Evolutionary conservation across 2,888 invertebrate genomes (phyloP), one percentile per base, ranked within the genome.

Genomic region (Lasioglossum zephyrum): DNA sequence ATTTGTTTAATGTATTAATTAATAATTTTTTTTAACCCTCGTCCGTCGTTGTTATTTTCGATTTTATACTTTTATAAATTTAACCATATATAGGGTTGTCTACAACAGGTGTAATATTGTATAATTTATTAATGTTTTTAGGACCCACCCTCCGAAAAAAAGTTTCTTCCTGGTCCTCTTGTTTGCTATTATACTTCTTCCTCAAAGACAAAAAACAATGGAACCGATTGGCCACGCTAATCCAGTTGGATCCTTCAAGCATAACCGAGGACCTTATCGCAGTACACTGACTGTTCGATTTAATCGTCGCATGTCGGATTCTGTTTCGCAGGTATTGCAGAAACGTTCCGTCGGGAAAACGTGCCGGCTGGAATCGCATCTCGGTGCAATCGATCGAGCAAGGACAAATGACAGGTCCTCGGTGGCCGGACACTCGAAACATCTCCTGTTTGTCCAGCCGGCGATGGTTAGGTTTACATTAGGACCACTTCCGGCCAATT

Each of bases 401-500:
- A 73, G 80, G 86, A 89, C 86, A 89, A 88, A 89, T 88, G 89
- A 89, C 87, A 69, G 60, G 60, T 63, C 63, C 79, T 79, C 70
- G 36, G 70, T 31, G 66, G 73, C 63, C 63, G 79, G 79, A 79
- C 87, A 82, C 72, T 79, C 72, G 82, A 78, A 84, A 83, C 82
- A 89, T 83, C 85, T 82, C 74, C 70, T 90, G 84, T 87, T 91
- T 88, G 88, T 81, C 76, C 87, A 80, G 77, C 73, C 77, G 84
- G 80, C 69, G 76, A 77, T 60, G 84, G 80, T 79, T 76, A 75
- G 77, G 89, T 89, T 90, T 91, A 90, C 90, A 90, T 90, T 90
- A 89, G 85, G 82, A 81, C 89, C 89, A 91, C 89, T 91, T 89
- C 89, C 89, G 85, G 77, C 81, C 87, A 85, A 88, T 90, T 89